phyloP scores from a whole-genome alignment of 2,113 vertebrate species.

The Ophiodon elongatus region DNA sequence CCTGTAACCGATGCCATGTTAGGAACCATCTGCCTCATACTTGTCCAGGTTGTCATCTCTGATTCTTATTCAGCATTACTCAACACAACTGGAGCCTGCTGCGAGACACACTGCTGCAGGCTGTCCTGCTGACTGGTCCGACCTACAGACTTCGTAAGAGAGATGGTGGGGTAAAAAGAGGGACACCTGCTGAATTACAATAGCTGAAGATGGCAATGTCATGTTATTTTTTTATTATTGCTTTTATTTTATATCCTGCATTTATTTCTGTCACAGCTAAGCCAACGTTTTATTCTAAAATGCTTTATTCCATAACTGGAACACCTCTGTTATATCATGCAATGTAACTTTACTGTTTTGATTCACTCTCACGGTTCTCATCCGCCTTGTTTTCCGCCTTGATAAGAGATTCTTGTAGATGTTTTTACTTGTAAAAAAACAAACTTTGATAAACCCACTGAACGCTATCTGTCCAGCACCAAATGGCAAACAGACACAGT shows the following conservation, averaged over 20 bases:
- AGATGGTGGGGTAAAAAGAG: neutral
- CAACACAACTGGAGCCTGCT: conserved; percentile 90
- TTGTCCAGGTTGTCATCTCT: conserved; percentile 93
- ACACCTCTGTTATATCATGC: neutral
- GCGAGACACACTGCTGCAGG: conserved; percentile 87
- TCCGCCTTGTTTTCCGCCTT: neutral
- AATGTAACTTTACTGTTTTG: neutral
- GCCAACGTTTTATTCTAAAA: neutral
- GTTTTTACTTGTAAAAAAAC: neutral
- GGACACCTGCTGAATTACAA: conserved; percentile 19
- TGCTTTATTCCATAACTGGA: neutral
- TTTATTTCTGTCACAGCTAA: neutral
- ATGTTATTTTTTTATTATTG: neutral
- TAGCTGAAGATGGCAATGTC: neutral
- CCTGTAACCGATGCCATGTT: conserved; percentile 94
- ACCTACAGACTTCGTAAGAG: conserved; percentile 54
- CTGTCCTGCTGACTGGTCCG: conserved; percentile 83
- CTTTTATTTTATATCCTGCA: neutral
- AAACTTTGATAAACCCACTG: neutral
- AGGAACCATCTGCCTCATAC: conserved; percentile 93
- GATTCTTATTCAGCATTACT: conserved; percentile 92
- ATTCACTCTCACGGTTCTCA: neutral
- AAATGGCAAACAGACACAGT: neutral
- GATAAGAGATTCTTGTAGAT: neutral
- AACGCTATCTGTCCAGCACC: neutral